Evolutionary conservation across 2,113 vertebrate species (phyloP).

Genomic region (Gnathonemus longibarbis): DNA sequence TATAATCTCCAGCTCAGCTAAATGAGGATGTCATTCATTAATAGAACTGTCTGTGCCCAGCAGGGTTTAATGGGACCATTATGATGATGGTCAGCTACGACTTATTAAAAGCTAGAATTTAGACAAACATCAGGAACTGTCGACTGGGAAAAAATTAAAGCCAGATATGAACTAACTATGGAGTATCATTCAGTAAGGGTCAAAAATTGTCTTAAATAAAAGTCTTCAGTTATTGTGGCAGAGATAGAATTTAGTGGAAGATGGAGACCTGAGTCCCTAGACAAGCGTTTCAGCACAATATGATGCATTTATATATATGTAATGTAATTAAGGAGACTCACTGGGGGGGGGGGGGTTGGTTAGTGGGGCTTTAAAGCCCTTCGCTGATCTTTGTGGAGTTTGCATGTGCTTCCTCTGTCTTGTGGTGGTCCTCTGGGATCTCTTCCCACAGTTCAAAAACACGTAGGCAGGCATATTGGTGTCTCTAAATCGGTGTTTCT

Average conservation of each 20-base stretch:
- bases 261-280: neutral
- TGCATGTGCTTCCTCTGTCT: neutral
- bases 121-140: neutral
- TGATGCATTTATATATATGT: neutral
- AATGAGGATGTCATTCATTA: slow-evolving; percentile 5
- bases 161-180: neutral
- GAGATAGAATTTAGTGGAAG: neutral
- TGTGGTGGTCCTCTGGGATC: neutral
- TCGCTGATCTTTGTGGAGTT: neutral
- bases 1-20: neutral
- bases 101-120: neutral
- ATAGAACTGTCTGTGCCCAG: neutral
- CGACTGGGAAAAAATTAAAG: neutral
- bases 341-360: neutral
- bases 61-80: neutral
- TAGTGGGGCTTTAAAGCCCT: neutral
- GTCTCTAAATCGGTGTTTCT: neutral
- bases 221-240: neutral
- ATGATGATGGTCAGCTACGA: neutral
- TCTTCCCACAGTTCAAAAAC: neutral
- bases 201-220: neutral
- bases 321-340: neutral
- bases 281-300: neutral
- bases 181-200: neutral
- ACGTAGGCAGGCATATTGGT: neutral